Base-by-base conservation (phyloP, 2,797 vertebrate genomes). In the Lagodon rhomboides region DNA sequence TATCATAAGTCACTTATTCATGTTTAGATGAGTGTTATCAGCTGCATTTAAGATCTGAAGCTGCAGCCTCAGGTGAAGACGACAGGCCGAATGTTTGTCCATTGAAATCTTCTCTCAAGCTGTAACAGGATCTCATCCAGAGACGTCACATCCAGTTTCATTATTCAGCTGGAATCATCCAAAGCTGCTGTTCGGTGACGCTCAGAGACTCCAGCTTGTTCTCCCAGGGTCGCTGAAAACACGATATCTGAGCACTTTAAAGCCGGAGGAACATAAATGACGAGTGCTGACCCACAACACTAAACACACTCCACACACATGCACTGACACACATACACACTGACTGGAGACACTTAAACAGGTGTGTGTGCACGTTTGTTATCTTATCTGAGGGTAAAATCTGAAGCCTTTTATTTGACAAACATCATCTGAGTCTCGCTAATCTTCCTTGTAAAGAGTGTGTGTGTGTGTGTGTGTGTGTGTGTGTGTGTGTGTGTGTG, bases 381-480 rank as follows among this genome's bases (percentile, higher is more conserved):
- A 23, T 85, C 60, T 73, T 82, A 75, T 82, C 71, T 73, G 0
- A 55, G 17, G 43, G 11, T 46, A 25, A 49, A 49, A 70, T 80
- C 73, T 77, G 50, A 73, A 60, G 38, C 49, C 8, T 63, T 58
- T 43, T 66, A 51, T 79, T 68, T 79, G 70, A 50, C 58, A 68
- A 78, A 65, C 68, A 70, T 62, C 50, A 51, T 66, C 30, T 61
- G 41, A 66, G 51, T 49, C 54, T 62, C 18, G 18, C 6, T 77
- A 55, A 59, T 80, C 23, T 64, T 62, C 76, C 62, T 25, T 27
- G 27, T 55, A 65, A 63, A 68, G 55, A 34, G 20, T 9, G 3
- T 55, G 49, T 49, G 27, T 67, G 25, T 73, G 58, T 78, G 34
- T 44, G 41, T 59, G 63, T 75, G 73, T 23, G 68, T 56, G 62